Conservation (phyloP, 1,140 invertebrate genomes). For the Probaryconus sp. region DNA sequence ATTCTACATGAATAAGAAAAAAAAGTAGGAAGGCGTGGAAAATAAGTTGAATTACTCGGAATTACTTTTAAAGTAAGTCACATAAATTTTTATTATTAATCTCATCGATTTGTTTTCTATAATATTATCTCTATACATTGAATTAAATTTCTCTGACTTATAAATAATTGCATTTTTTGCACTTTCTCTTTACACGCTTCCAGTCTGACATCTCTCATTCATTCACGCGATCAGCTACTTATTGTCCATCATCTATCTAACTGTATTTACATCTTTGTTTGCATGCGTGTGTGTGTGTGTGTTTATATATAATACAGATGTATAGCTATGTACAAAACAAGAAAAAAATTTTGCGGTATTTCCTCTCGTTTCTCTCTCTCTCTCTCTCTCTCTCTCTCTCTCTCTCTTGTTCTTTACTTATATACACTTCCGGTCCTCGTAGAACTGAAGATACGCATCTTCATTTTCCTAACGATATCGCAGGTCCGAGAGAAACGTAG, state of each 20-base stretch:
- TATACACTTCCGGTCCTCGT: conserved; percentile 57
- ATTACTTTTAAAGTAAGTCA: conserved; percentile 52
- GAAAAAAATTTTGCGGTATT: conserved; percentile 15
- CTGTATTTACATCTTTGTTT: conserved; percentile 67
- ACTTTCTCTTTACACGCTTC: conserved; percentile 38
- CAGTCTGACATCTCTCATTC: conserved; percentile 17
- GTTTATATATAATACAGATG: conserved; percentile 20
- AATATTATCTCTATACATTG: conserved; percentile 72
- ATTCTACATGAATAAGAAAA: no score
- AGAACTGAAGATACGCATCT: conserved; percentile 61
- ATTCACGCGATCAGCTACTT: conserved; percentile 53
- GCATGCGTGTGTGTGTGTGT: no score
- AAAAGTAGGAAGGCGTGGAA: no score
- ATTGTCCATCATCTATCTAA: conserved; percentile 72
- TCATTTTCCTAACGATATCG: conserved; percentile 22
- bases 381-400: no score
- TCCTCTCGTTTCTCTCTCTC: no score
- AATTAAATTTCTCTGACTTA: conserved; percentile 74
- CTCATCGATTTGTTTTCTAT: conserved; percentile 65
- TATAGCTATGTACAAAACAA: conserved; percentile 61
- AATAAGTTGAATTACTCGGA: conserved; percentile 1
- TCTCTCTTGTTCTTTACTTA: conserved; percentile 13
- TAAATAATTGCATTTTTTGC: conserved; percentile 68
- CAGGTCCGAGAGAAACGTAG: not conserved
- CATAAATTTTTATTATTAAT: conserved; percentile 65